These are phyloP conservation scores for Cuculus canorus DNA, from an alignment of 2,797 vertebrate species.

Conservation along the genomic window DNA sequence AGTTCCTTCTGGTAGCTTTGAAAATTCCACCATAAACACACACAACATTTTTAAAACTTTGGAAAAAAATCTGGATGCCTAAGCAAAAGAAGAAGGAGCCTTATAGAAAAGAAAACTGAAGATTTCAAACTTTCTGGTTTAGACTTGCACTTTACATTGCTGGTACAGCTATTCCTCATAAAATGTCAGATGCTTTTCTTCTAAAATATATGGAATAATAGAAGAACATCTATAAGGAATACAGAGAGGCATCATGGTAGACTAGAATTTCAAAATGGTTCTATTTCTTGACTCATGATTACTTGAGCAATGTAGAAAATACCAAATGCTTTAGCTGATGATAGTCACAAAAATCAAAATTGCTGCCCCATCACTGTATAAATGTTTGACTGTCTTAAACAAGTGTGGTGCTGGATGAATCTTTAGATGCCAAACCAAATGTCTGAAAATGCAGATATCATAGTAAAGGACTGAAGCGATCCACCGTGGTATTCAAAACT, in stretches of 20 bases:
- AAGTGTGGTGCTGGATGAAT: background rate
- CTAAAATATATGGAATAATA: background rate
- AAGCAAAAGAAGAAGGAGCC: background rate
- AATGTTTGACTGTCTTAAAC: background rate
- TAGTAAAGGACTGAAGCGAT: background rate
- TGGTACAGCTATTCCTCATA: background rate
- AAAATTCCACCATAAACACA: slow-evolving; percentile 17
- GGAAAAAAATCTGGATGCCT: background rate
- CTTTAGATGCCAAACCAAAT: background rate
- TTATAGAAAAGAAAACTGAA: background rate
- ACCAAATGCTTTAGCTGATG: background rate
- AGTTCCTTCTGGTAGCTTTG: slow-evolving; percentile 35
- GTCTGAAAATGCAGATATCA: background rate
- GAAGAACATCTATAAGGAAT: background rate
- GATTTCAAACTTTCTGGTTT: slow-evolving; percentile 11
- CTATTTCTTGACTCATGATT: background rate
- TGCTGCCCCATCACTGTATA: background rate
- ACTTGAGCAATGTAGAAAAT: background rate
- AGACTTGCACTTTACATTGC: background rate
- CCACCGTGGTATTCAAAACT: background rate
- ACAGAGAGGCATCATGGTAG: background rate
- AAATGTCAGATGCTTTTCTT: background rate
- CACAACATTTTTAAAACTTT: background rate
- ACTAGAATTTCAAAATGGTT: background rate
- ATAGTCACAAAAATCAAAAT: background rate